Conservation (phyloP, 2,113 vertebrate species). For the Pelobates fuscus region DNA sequence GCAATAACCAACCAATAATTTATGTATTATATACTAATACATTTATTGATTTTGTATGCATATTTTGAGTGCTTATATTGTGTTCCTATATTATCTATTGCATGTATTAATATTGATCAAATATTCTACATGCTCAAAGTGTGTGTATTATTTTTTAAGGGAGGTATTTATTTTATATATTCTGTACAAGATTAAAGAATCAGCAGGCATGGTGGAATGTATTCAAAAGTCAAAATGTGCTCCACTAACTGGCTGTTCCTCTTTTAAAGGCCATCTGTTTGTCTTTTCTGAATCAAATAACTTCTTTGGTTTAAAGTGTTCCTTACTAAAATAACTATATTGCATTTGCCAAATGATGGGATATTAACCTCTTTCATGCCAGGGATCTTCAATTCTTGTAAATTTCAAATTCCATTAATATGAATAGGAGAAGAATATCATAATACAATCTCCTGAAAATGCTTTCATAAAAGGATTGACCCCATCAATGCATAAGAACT, state of each 20-base stretch:
- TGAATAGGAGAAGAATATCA: not conserved
- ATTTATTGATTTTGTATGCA: too few relatives aligned
- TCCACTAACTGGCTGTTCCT: constrained; percentile 26
- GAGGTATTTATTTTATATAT: not conserved
- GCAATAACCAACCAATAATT: too few relatives aligned
- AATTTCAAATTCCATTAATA: not conserved
- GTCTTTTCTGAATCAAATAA: constrained; percentile 18
- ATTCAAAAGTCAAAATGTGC: constrained; percentile 16
- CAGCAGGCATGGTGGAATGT: not conserved
- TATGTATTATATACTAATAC: too few relatives aligned
- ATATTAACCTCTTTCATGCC: not conserved
- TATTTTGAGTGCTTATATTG: too few relatives aligned
- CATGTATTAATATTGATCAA: too few relatives aligned
- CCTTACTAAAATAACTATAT: not conserved
- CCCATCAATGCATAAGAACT: not conserved
- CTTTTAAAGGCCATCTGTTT: constrained; percentile 32
- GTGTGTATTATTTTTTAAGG: too few relatives aligned
- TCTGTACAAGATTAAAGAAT: constrained; percentile 1
- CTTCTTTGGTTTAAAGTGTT: constrained; percentile 19
- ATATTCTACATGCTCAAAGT: too few relatives aligned
- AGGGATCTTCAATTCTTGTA: not conserved
- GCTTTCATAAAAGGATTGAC: not conserved
- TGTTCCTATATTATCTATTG: too few relatives aligned
- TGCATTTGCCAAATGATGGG: not conserved
- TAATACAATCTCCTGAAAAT: not conserved